These are phyloP conservation scores for Trypoxylon attenuatum DNA, from an alignment of 2,888 invertebrate species.

Conservation along the genomic window DNA sequence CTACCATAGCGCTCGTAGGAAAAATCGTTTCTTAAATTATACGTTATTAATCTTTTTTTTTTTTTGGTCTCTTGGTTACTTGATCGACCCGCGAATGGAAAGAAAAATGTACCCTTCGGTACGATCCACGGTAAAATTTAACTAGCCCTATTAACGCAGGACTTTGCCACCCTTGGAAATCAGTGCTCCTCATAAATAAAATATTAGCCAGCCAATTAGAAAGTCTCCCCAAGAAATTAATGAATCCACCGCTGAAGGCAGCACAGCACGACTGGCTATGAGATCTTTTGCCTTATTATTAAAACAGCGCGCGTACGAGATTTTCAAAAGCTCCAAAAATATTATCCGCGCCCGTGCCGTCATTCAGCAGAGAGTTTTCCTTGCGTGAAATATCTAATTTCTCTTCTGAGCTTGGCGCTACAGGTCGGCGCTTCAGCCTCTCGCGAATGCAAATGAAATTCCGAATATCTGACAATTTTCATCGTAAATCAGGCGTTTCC, in stretches of 20 bases:
- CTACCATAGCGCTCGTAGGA: no score
- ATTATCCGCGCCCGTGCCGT: neutral
- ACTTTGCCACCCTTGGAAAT: conserved; percentile 43
- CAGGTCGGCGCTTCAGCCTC: neutral
- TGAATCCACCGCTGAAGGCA: conserved; percentile 36
- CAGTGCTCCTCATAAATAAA: conserved; percentile 64
- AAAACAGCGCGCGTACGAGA: conserved; percentile 50
- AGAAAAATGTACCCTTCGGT: conserved; percentile 2
- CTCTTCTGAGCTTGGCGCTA: neutral
- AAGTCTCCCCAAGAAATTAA: conserved; percentile 61
- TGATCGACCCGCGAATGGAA: no score
- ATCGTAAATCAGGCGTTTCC: neutral
- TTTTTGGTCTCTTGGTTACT: no score
- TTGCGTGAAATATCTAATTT: conserved; percentile 31
- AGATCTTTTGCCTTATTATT: conserved; percentile 49
- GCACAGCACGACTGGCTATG: conserved; percentile 20
- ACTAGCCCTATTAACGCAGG: conserved; percentile 46
- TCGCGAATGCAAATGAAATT: conserved; percentile 5
- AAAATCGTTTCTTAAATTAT: no score
- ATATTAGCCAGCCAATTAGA: conserved; percentile 66
- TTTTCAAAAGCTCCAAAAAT: conserved; percentile 43
- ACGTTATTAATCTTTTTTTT: no score
- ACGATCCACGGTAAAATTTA: conserved; percentile 34
- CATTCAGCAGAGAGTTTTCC: conserved; percentile 10
- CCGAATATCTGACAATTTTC: neutral